Conservation (phyloP, 2,113 vertebrate species). For the Paracanthobrama guichenoti region DNA sequence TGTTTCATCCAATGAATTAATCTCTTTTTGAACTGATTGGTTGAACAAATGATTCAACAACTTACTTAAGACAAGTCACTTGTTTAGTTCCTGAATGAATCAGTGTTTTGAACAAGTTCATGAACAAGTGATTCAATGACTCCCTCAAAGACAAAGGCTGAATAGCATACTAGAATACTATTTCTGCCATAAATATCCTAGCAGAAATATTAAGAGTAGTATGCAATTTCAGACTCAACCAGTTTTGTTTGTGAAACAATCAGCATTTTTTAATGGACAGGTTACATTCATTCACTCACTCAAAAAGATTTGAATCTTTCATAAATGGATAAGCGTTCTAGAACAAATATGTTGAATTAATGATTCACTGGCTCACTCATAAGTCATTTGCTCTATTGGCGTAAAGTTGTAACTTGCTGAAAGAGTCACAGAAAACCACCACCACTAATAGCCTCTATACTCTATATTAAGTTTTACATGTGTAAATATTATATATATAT, state of each 20-base stretch:
- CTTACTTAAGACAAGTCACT: background rate
- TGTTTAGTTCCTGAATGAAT: background rate
- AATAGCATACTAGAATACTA: background rate
- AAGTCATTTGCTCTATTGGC: too few relatives aligned
- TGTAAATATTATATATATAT: too few relatives aligned
- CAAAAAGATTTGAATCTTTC: background rate
- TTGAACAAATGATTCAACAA: background rate
- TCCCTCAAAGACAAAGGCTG: background rate
- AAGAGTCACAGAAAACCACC: too few relatives aligned
- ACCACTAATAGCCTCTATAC: too few relatives aligned
- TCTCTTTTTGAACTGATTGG: background rate
- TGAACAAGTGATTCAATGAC: background rate
- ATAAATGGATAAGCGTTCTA: background rate
- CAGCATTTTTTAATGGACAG: background rate
- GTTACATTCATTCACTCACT: background rate
- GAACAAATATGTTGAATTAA: too few relatives aligned
- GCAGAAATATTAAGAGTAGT: background rate
- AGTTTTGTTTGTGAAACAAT: background rate
- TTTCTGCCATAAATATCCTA: background rate
- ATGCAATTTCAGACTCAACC: background rate
- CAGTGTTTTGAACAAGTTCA: background rate
- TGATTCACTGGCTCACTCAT: too few relatives aligned
- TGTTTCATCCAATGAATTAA: background rate
- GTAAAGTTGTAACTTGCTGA: too few relatives aligned
- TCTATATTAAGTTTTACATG: too few relatives aligned